A percentile compares a stretch with the other conserved stretches of the same genome.
Evolutionary conservation across 2,888 invertebrate genomes (phyloP).

Genomic region (Diarsia brunnea): DNA sequence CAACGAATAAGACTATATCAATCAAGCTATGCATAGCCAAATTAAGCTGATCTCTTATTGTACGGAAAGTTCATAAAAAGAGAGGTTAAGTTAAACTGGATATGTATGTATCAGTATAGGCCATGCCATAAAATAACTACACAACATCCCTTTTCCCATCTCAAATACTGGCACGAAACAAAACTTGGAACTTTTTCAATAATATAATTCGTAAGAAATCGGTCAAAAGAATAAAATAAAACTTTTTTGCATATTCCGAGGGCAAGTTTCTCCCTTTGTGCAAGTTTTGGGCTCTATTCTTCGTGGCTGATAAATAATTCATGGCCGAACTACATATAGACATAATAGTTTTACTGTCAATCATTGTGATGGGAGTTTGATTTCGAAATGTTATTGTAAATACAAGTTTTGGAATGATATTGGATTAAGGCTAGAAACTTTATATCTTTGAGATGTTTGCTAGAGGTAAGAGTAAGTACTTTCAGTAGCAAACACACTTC

Average conservation of each 20-base stretch:
- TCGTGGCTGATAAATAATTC: slow-evolving; percentile 60
- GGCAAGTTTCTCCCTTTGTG: slow-evolving; percentile 55
- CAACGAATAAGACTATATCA: too few relatives aligned
- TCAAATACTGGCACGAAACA: slow-evolving; percentile 40
- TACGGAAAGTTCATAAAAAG: too few relatives aligned
- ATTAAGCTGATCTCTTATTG: too few relatives aligned
- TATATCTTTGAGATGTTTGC: background rate
- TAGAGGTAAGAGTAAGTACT: background rate
- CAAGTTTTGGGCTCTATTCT: slow-evolving; percentile 52
- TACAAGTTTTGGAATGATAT: slow-evolving; percentile 16
- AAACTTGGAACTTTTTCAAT: slow-evolving; percentile 53
- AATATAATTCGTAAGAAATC: slow-evolving; percentile 55
- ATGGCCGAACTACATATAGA: slow-evolving; percentile 45
- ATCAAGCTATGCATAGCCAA: too few relatives aligned
- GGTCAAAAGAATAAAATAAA: slow-evolving; percentile 54
- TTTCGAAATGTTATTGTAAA: slow-evolving; percentile 3
- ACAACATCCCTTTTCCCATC: background rate
- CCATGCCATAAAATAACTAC: background rate
- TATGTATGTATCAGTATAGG: background rate
- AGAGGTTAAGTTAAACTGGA: too few relatives aligned
- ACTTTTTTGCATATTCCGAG: slow-evolving; percentile 60
- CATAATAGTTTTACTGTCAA: slow-evolving; percentile 61
- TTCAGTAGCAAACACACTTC: background rate
- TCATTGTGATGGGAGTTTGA: slow-evolving; percentile 37
- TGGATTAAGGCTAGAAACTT: slow-evolving; percentile 9